phyloP scores from a whole-genome alignment of 2,113 vertebrate genomes.

The Psilopsiagon aymara region DNA sequence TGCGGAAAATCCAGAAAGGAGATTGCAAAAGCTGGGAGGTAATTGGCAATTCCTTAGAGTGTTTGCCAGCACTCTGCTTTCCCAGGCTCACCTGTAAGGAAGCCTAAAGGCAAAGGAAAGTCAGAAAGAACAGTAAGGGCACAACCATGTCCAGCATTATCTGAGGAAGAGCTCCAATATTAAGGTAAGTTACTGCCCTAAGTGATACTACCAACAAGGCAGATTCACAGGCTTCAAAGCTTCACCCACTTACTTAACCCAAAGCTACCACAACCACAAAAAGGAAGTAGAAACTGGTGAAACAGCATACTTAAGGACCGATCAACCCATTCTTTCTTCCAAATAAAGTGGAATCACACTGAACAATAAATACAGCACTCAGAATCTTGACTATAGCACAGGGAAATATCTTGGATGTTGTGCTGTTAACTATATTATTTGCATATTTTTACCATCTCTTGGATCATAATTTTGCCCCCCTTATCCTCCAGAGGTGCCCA shows the following conservation, averaged over 20 bases:
- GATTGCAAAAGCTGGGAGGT: not conserved
- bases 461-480: not conserved
- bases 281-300: not conserved
- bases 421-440: not conserved
- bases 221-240: not conserved
- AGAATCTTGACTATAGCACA: not conserved
- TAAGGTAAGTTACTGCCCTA: not conserved
- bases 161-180: not conserved
- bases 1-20: not conserved
- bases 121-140: not conserved
- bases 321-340: not conserved
- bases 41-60: not conserved
- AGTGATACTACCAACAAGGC: not conserved
- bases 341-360: not conserved
- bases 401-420: not conserved
- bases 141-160: not conserved
- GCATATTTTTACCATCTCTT: not conserved
- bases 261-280: not conserved
- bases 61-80: not conserved
- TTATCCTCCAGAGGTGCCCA: not conserved
- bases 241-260: not conserved
- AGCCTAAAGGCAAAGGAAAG: not conserved
- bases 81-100: not conserved
- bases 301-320: not conserved
- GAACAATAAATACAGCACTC: not conserved